Conservation (phyloP, 1,140 invertebrate genomes). For the Pogonognathellus flavescens region DNA sequence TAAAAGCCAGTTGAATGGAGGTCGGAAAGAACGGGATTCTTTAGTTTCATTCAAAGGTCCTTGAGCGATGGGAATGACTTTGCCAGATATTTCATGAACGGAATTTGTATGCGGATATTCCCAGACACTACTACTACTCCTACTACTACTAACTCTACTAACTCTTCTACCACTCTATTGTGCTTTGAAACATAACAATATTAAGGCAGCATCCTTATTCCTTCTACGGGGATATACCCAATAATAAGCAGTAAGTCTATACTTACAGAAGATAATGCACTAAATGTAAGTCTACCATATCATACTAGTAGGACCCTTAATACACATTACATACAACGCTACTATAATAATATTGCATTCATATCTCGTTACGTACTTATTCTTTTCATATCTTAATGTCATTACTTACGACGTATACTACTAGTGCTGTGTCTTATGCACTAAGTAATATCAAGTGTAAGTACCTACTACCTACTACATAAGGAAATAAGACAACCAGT, state of each 20-base stretch:
- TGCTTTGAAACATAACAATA: no score
- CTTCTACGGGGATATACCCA: not conserved
- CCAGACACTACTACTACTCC: not conserved
- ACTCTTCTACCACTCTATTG: no score
- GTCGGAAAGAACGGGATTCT: conserved; percentile 27
- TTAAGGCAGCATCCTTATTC: no score
- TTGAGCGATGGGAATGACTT: conserved; percentile 26
- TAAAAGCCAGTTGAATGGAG: conserved; percentile 29
- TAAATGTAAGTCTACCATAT: not conserved
- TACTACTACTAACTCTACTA: no score
- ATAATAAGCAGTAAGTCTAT: not conserved
- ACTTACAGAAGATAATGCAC: not conserved
- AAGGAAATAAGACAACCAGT: not conserved
- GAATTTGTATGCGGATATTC: conserved; percentile 27
- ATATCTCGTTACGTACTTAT: not conserved
- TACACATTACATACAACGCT: not conserved
- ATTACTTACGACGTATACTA: not conserved
- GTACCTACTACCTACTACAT: not conserved
- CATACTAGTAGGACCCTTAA: not conserved
- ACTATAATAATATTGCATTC: not conserved
- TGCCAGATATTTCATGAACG: conserved; percentile 32
- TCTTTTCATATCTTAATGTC: conserved; percentile 5
- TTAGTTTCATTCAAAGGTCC: conserved; percentile 29
- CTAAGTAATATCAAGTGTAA: no score
- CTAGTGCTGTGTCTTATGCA: no score